Evolutionary conservation across 2,888 invertebrate species (phyloP).

Genomic region (Homarus gammarus): DNA sequence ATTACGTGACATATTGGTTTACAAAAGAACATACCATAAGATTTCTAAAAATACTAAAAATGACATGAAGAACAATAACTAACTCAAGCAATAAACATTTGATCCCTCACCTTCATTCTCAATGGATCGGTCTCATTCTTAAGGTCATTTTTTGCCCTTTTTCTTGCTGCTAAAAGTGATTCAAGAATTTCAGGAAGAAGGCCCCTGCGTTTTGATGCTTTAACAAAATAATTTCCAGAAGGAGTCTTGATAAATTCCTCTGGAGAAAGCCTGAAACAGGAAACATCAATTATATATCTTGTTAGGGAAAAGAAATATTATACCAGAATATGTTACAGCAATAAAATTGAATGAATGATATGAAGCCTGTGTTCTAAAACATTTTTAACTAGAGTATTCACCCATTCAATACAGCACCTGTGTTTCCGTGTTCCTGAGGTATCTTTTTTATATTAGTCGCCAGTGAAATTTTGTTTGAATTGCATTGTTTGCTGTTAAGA

Average conservation of each 20-base stretch:
- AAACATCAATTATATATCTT: not conserved
- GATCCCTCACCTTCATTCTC: constrained; percentile 83
- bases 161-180: constrained; percentile 92
- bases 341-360: too few relatives aligned
- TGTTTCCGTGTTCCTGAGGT: too few relatives aligned
- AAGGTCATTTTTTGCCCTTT: constrained; percentile 95
- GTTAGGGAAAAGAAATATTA: not conserved
- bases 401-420: too few relatives aligned
- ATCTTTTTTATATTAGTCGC: too few relatives aligned
- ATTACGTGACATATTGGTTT: too few relatives aligned
- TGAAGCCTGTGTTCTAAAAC: too few relatives aligned
- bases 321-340: too few relatives aligned
- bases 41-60: too few relatives aligned
- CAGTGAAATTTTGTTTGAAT: too few relatives aligned
- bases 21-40: too few relatives aligned
- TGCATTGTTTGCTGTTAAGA: too few relatives aligned
- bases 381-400: too few relatives aligned
- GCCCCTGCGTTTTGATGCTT: constrained; percentile 87
- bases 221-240: constrained; percentile 93
- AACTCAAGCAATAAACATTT: not conserved
- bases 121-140: constrained; percentile 98
- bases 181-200: constrained; percentile 97
- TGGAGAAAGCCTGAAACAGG: constrained; percentile 77
- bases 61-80: not conserved
- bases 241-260: constrained; percentile 94